Evolutionary conservation across 2,888 invertebrate species (phyloP), one percentile per base, ranked within the genome.

Genomic region (Julus scandinavius): DNA sequence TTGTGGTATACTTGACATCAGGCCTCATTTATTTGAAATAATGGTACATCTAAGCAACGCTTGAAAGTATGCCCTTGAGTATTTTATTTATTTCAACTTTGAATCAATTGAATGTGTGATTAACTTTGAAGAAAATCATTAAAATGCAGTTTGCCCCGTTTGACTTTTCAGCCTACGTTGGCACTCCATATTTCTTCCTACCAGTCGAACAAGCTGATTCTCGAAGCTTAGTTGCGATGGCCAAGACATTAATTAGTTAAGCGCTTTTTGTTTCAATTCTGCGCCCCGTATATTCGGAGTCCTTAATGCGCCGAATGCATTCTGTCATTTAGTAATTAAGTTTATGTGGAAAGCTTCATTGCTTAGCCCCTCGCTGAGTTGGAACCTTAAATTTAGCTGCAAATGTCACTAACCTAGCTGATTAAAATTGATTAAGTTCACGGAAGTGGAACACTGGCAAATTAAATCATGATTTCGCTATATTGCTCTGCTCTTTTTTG

Each of bases 401-500:
- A n/a, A 63, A 63, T 63, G 63, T 63, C 63, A 63, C 63, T 63
- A 63, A 63, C 63, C 63, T 63, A n/a, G 63, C 17, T n/a, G 63
- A 63, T 63, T n/a, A 63, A n/a, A 63, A 63, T 63, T 63, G 63
- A 63, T 63, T 6, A 17, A n/a, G n/a, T 63, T n/a, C 63, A n/a
- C 63, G 15, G 63, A 63, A 63, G 63, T 63, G 63, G n/a, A 63
- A 63, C 63, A 63, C n/a, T 63, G 54, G 63, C 5, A 63, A 63
- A n/a, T 63, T 9, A 54, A 54, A 54, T 54, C 54, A 54, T 54
- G 5, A 54, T 9, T 54, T 2, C 54, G 15, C 54, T 54, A 15
- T 15, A 54, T 54, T 54, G 9, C 54, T 2, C 7, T 54, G 54
- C 54, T 54, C 54, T 54, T 54, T 54, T 54, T 54, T 63, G n/a